Evolutionary conservation across 35 echinoderm and acorn worm genomes (phyloP).

Genomic region (Apostichopus parvimensis): DNA sequence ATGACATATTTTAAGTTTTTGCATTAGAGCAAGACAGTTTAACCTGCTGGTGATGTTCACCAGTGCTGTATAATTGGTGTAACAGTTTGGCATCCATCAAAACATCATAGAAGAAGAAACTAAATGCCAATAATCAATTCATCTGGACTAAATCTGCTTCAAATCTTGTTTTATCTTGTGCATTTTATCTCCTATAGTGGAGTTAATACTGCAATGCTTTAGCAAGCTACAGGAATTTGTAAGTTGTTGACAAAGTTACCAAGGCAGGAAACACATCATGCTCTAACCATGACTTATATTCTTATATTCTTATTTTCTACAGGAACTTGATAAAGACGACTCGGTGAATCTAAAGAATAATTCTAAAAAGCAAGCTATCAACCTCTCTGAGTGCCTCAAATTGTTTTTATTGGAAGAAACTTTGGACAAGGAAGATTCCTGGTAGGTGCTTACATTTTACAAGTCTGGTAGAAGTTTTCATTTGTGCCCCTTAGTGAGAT

Average conservation of each 20-base stretch:
- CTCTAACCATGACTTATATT: neutral
- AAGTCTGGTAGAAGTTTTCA: too few relatives aligned
- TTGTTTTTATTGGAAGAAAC: slow-evolving; percentile 89
- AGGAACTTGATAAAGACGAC: slow-evolving; percentile 58
- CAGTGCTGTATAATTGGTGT: too few relatives aligned
- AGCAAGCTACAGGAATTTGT: neutral
- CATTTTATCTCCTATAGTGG: neutral
- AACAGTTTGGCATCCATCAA: too few relatives aligned
- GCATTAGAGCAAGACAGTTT: too few relatives aligned
- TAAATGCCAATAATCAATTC: too few relatives aligned
- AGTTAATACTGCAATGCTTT: too few relatives aligned
- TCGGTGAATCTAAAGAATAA: slow-evolving; percentile 70
- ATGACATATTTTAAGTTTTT: too few relatives aligned
- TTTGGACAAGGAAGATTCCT: slow-evolving; percentile 89
- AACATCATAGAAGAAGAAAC: too few relatives aligned
- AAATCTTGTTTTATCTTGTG: neutral
- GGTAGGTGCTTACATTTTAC: slow-evolving; percentile 53
- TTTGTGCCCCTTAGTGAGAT: too few relatives aligned
- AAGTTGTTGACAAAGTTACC: neutral
- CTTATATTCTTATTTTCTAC: neutral
- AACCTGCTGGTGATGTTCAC: too few relatives aligned
- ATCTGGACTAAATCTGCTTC: too few relatives aligned
- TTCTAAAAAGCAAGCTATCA: slow-evolving; percentile 70
- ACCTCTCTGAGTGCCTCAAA: slow-evolving; percentile 88
- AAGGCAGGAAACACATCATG: neutral